phyloP scores from a whole-genome alignment of 2,888 invertebrate genomes.

The Helobdella robusta region DNA sequence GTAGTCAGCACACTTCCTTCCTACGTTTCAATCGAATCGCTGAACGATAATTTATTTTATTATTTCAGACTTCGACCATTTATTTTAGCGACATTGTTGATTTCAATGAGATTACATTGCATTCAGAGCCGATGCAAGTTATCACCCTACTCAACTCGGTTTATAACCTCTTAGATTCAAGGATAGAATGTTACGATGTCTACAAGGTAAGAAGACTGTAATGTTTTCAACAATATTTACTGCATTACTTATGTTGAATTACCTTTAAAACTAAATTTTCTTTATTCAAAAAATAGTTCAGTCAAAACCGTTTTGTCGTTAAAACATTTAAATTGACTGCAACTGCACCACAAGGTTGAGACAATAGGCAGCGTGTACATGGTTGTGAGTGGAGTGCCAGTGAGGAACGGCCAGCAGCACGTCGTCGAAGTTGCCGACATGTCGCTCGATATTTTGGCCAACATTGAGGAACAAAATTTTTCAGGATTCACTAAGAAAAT shows the following conservation, averaged over 20 bases:
- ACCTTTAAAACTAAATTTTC: no score
- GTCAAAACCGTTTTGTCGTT: no score
- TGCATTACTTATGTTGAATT: no score
- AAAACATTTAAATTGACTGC: no score
- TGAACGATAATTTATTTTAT: not conserved
- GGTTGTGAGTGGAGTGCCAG: conserved; percentile 31
- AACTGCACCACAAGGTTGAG: conserved; percentile 31
- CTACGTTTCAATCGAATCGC: not conserved
- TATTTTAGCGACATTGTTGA: conserved; percentile 28
- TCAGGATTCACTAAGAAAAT: conserved; percentile 16
- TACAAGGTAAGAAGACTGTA: conserved; percentile 19
- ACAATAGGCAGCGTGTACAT: conserved; percentile 31
- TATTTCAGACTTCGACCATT: conserved; percentile 12
- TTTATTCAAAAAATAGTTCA: no score
- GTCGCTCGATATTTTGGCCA: conserved; percentile 26
- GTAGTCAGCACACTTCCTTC: not conserved
- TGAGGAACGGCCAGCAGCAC: conserved; percentile 28
- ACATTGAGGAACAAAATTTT: conserved; percentile 16
- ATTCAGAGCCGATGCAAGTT: conserved; percentile 21
- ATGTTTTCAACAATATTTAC: no score
- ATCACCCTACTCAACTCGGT: conserved; percentile 21
- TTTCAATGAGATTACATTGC: conserved; percentile 26
- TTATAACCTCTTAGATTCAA: conserved; percentile 27
- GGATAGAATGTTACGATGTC: conserved; percentile 26
- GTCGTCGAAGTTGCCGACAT: conserved; percentile 27